These are phyloP conservation scores for Cephalopholis sonnerati DNA, from an alignment of 2,113 vertebrate species.

Conservation along the genomic window DNA sequence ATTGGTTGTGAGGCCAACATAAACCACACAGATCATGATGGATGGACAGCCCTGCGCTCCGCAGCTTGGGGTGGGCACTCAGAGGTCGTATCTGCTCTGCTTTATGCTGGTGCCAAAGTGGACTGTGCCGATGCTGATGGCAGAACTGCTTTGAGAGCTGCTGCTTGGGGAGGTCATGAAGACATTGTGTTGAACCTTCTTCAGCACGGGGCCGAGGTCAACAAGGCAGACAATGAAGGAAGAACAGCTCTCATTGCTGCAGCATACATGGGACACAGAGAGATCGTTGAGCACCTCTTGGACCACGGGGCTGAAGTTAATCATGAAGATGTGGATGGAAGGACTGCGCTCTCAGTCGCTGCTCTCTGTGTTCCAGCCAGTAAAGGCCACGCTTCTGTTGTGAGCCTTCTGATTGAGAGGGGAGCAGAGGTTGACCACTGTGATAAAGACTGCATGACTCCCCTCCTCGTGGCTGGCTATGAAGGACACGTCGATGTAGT, in stretches of 20 bases:
- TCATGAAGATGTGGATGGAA: slow-evolving; percentile 95
- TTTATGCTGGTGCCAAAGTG: slow-evolving; percentile 96
- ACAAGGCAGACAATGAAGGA: slow-evolving; percentile 97
- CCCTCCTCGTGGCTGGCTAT: slow-evolving; percentile 95
- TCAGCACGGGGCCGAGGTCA: slow-evolving; percentile 96
- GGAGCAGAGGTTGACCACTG: slow-evolving; percentile 97
- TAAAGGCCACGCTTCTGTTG: slow-evolving; percentile 95
- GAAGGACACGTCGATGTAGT: slow-evolving; percentile 98
- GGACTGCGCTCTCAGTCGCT: slow-evolving; percentile 95
- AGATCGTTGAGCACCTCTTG: slow-evolving; percentile 96
- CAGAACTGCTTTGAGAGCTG: slow-evolving; percentile 93
- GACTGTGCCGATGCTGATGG: slow-evolving; percentile 96
- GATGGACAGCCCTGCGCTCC: slow-evolving; percentile 95
- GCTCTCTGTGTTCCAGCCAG: slow-evolving; percentile 97
- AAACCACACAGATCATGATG: slow-evolving; percentile 96
- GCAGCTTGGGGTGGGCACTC: slow-evolving; percentile 98
- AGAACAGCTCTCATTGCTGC: slow-evolving; percentile 96
- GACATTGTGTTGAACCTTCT: slow-evolving; percentile 97
- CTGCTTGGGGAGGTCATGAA: slow-evolving; percentile 97
- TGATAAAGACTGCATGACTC: slow-evolving; percentile 98
- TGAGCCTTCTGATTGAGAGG: slow-evolving; percentile 94
- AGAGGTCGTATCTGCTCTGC: slow-evolving; percentile 95
- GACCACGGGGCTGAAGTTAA: slow-evolving; percentile 96
- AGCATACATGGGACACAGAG: slow-evolving; percentile 97
- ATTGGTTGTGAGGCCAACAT: slow-evolving; percentile 95